A percentile compares a stretch with the other conserved stretches of the same genome.
Evolutionary conservation across 35 echinoderm and acorn worm species (phyloP).

Genomic region (Anneissia japonica): DNA sequence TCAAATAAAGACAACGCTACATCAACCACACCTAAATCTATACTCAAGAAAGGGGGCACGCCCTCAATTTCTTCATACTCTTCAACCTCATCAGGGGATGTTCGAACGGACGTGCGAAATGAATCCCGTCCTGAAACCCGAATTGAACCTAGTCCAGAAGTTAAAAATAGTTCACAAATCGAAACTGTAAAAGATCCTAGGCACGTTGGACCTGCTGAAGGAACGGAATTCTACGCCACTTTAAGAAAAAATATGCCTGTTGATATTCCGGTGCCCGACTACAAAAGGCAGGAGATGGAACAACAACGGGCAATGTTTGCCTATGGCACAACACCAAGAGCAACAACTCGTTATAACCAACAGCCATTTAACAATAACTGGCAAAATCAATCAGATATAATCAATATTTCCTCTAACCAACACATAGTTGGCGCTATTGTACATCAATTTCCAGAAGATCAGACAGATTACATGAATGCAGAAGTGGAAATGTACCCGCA

Average conservation of each 20-base stretch:
- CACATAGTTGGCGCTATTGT: background rate
- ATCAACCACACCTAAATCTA: background rate
- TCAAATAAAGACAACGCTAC: background rate
- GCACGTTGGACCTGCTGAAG: background rate
- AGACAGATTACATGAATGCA: background rate
- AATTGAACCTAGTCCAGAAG: background rate
- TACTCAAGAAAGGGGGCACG: background rate
- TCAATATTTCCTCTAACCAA: background rate
- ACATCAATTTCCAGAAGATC: background rate
- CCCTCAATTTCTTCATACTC: background rate
- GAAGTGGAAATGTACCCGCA: background rate
- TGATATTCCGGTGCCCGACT: background rate
- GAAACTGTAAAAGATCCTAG: background rate
- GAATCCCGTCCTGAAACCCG: background rate
- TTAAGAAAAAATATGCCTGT: background rate
- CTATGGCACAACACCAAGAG: background rate
- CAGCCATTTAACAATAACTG: background rate
- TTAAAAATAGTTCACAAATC: no score
- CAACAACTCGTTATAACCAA: background rate
- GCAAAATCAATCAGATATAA: background rate
- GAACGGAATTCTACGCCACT: background rate
- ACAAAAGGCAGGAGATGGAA: background rate
- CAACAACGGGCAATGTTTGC: background rate
- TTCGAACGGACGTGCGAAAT: background rate
- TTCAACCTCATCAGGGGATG: background rate